These are phyloP conservation scores for Struthidea cinerea DNA, from an alignment of 2,113 vertebrate genomes.

Conservation along the genomic window DNA sequence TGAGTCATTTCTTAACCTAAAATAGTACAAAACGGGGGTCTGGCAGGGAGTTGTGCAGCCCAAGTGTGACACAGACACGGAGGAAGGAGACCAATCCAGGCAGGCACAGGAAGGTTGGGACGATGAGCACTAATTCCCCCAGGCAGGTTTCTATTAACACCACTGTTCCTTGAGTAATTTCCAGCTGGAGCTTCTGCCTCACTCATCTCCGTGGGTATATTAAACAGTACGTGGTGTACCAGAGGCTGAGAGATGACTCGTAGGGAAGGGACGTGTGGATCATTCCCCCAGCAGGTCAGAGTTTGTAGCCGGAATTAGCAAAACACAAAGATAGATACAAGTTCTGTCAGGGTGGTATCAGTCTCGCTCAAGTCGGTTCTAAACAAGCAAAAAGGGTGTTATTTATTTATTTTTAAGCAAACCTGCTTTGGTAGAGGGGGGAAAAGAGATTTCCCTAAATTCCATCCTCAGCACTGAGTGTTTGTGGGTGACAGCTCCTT, in stretches of 20 bases:
- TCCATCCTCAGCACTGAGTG: neutral
- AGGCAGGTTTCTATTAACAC: neutral
- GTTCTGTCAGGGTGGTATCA: neutral
- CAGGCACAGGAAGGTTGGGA: neutral
- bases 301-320: neutral
- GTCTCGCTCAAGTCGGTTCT: neutral
- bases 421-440: neutral
- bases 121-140: neutral
- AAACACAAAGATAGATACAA: neutral
- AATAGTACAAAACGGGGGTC: neutral
- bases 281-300: neutral
- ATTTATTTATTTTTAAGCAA: neutral
- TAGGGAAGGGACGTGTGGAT: neutral
- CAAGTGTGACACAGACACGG: neutral
- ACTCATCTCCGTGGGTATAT: neutral
- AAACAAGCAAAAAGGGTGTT: neutral
- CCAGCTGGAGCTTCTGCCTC: neutral
- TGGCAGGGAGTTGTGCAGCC: neutral
- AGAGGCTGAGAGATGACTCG: neutral
- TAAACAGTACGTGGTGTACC: neutral
- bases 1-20: neutral
- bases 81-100: neutral
- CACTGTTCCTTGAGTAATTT: neutral
- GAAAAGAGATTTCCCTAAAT: neutral
- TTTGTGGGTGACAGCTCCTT: neutral